Evolutionary conservation across 1,140 invertebrate genomes (phyloP).

Genomic region (Leptinotarsa lineolata): DNA sequence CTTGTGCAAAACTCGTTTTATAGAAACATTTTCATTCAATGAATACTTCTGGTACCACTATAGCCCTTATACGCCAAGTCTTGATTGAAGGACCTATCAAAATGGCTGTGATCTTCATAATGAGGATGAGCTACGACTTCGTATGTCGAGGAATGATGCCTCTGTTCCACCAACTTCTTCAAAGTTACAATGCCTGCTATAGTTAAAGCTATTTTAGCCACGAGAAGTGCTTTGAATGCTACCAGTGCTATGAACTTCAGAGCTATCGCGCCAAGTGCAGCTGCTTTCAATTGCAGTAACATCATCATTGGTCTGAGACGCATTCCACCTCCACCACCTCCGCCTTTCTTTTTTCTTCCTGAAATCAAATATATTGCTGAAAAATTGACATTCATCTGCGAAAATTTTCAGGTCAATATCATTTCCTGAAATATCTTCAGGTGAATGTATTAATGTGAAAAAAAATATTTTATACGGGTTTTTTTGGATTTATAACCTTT

Average conservation of each 20-base stretch:
- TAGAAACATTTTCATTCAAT: no score
- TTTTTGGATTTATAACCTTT: no score
- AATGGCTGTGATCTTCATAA: constrained; percentile 63
- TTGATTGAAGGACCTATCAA: constrained; percentile 45
- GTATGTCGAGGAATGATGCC: constrained; percentile 69
- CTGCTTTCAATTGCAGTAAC: constrained; percentile 78
- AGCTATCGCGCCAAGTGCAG: constrained; percentile 74
- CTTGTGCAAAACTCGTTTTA: no score
- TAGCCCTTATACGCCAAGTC: constrained; percentile 66
- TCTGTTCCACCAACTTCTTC: constrained; percentile 76
- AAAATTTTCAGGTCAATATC: not conserved
- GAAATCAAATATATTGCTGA: not conserved
- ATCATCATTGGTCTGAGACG: constrained; percentile 74
- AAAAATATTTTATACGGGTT: no score
- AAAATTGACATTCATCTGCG: not conserved
- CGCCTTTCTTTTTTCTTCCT: constrained; percentile 50
- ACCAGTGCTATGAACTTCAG: constrained; percentile 78
- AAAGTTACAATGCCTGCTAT: constrained; percentile 70
- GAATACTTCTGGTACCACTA: constrained; percentile 24
- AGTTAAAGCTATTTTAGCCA: constrained; percentile 76
- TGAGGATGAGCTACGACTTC: constrained; percentile 72
- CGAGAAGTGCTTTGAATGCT: constrained; percentile 79
- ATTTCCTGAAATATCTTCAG: not conserved
- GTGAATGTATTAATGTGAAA: not conserved
- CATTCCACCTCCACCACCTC: constrained; percentile 56